Conservation (phyloP, 2,113 vertebrate species). For the Campylorhamphus procurvoides region DNA sequence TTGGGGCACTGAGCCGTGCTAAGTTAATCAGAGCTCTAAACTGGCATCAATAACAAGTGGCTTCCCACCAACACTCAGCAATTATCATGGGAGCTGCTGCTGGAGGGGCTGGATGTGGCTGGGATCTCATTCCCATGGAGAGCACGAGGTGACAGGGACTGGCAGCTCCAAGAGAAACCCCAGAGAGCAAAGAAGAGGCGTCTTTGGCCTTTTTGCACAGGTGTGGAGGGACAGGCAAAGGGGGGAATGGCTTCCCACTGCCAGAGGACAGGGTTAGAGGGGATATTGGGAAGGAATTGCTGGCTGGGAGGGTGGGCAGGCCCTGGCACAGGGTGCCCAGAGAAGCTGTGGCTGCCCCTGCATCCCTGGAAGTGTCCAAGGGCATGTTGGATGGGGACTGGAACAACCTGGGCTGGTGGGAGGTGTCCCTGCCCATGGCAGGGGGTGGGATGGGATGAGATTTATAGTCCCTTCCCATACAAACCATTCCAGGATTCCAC, state of each 20-base stretch:
- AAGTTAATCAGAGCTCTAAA: not conserved
- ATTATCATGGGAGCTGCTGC: not conserved
- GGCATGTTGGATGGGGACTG: rapidly evolving
- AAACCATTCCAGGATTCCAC: not conserved
- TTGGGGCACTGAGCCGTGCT: not conserved
- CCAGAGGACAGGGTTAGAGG: not conserved
- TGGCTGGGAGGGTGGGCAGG: rapidly evolving
- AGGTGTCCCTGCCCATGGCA: not conserved
- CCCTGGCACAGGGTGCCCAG: not conserved
- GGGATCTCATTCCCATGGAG: rapidly evolving
- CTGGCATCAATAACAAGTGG: not conserved
- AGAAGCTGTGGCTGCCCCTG: not conserved
- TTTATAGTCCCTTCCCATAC: not conserved
- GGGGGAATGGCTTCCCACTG: not conserved
- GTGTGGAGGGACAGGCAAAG: not conserved
- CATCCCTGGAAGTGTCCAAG: not conserved
- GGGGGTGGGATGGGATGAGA: rapidly evolving
- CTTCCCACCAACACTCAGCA: not conserved
- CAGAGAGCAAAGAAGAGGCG: not conserved
- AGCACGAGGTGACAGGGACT: rapidly evolving
- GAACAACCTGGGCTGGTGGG: rapidly evolving
- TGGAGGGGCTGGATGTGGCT: not conserved
- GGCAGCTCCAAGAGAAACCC: not conserved
- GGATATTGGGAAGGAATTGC: rapidly evolving
- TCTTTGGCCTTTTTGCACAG: not conserved